These are phyloP conservation scores for Lordiphosa collinella DNA, from an alignment of 1,140 invertebrate genomes.

Conservation along the genomic window DNA sequence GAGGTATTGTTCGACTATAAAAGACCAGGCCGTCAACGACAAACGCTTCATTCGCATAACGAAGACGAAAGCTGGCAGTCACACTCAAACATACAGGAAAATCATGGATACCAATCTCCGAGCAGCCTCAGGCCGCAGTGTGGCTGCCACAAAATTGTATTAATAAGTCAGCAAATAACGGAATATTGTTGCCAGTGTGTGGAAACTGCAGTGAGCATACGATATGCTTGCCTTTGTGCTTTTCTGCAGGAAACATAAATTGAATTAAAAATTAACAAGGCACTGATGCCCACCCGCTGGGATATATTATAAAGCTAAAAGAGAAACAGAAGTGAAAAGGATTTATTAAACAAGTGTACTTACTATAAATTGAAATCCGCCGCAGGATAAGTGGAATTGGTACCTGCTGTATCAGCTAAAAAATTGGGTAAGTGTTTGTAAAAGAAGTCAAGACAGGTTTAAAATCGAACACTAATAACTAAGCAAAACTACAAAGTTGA, in stretches of 20 bases:
- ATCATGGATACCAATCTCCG: constrained; percentile 11
- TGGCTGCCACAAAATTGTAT: constrained; percentile 7
- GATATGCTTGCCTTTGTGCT: constrained; percentile 12
- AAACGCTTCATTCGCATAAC: constrained; percentile 50
- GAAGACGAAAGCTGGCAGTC: constrained; percentile 19
- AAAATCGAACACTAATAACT: too few species aligned
- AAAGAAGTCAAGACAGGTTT: too few species aligned
- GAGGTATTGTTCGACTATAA: constrained; percentile 39
- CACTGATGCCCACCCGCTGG: neutral
- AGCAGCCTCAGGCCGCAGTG: constrained; percentile 6
- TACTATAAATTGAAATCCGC: neutral
- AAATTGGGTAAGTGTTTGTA: neutral
- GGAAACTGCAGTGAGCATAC: neutral
- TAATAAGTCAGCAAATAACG: constrained; percentile 17
- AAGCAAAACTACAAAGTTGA: too few species aligned
- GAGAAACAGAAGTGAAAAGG: constrained; percentile 1
- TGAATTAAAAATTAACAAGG: constrained; percentile 34
- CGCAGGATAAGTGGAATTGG: neutral
- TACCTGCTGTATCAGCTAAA: neutral
- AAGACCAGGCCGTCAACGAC: constrained; percentile 27
- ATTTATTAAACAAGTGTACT: neutral
- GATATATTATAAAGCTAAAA: neutral
- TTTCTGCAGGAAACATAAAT: constrained; percentile 14
- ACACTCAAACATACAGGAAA: constrained; percentile 19
- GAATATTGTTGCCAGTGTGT: constrained; percentile 5